phyloP scores from a whole-genome alignment of 2,797 vertebrate species.

The Numenius phaeopus region DNA sequence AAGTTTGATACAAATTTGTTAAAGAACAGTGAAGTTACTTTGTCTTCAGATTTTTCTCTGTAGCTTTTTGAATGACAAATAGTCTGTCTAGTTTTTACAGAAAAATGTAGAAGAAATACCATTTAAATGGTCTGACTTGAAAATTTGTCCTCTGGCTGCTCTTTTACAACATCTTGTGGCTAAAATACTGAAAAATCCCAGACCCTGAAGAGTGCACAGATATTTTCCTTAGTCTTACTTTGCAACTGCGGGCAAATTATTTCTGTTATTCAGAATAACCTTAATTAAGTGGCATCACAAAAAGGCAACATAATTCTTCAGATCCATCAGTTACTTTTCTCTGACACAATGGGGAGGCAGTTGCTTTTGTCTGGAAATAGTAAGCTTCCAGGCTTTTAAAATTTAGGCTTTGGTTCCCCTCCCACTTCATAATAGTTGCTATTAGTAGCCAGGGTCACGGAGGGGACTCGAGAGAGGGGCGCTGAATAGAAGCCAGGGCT shows the following conservation, averaged over 20 bases:
- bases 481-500: background rate
- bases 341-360: background rate
- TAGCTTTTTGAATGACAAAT: background rate
- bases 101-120: background rate
- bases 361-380: background rate
- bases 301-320: background rate
- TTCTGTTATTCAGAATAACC: background rate
- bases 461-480: background rate
- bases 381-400: background rate
- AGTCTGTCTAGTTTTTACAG: background rate
- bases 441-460: background rate
- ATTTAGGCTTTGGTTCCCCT: background rate
- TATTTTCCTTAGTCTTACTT: background rate
- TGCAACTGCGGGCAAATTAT: background rate
- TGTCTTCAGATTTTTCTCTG: background rate
- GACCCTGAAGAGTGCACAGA: rapidly evolving
- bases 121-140: background rate
- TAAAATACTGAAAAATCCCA: background rate
- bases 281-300: background rate
- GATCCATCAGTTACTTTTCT: background rate
- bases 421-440: background rate
- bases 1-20: background rate
- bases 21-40: background rate
- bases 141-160: background rate
- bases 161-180: background rate